A percentile compares a stretch with the other conserved stretches of the same genome.
Evolutionary conservation across 2,888 invertebrate genomes (phyloP).

Genomic region (Palloptera scutellata): DNA sequence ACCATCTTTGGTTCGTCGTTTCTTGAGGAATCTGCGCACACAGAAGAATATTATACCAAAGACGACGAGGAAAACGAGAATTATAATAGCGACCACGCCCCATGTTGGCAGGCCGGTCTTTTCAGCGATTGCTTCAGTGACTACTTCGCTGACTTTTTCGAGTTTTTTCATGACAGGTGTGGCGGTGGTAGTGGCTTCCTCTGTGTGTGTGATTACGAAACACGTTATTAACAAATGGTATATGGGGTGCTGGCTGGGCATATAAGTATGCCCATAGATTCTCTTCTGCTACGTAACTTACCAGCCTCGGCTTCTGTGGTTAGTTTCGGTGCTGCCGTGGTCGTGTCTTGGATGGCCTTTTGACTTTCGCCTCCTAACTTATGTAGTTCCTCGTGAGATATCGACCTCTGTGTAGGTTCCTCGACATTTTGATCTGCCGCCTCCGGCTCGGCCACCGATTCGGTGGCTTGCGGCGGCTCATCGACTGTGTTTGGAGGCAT

Average conservation of each 20-base stretch:
- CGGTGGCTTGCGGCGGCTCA: conserved; percentile 54
- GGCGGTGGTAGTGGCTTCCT: conserved; percentile 52
- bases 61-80: conserved; percentile 80
- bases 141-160: conserved; percentile 65
- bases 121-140: conserved; percentile 71
- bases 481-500: conserved; percentile 59
- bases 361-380: conserved; percentile 52
- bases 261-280: too few relatives aligned
- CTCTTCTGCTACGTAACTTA: conserved; percentile 17
- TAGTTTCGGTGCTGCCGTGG: conserved; percentile 50
- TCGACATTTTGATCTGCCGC: conserved; percentile 53
- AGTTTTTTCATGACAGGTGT: conserved; percentile 57
- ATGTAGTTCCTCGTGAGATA: conserved; percentile 51
- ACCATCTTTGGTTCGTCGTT: conserved; percentile 90
- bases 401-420: conserved; percentile 54
- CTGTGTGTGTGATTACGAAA: conserved; percentile 21
- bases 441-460: conserved; percentile 49
- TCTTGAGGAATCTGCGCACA: conserved; percentile 90
- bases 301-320: conserved; percentile 57
- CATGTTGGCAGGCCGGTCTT: conserved; percentile 83
- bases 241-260: too few relatives aligned
- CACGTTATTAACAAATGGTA: too few relatives aligned
- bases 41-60: conserved; percentile 90
- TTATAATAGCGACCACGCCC: conserved; percentile 84
- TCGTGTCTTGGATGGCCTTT: conserved; percentile 50